A percentile compares a stretch with the other conserved stretches of the same genome.
phyloP scores from a whole-genome alignment of 2,113 vertebrate species.

The Tachysurus vachellii region DNA sequence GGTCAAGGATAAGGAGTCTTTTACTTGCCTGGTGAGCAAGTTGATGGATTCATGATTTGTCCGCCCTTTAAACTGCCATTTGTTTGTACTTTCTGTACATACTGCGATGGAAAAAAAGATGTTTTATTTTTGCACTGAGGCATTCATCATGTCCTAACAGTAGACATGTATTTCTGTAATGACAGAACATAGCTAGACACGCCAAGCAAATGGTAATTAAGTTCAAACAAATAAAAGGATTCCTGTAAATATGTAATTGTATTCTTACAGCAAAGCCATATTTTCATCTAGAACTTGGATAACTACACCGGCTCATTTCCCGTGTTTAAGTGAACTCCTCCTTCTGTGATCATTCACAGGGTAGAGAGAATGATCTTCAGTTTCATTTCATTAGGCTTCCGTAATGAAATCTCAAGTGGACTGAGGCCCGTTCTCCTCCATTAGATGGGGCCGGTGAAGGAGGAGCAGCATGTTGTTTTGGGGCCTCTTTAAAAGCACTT shows the following conservation, averaged over 20 bases:
- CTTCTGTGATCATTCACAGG: slow-evolving; percentile 20
- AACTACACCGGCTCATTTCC: not conserved
- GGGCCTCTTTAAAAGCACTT: slow-evolving; percentile 38
- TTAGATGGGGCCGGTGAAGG: slow-evolving; percentile 22
- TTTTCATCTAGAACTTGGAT: not conserved
- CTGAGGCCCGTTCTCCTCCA: slow-evolving; percentile 31
- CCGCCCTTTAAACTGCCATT: not conserved
- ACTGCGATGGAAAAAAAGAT: not conserved
- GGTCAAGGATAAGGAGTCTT: not conserved
- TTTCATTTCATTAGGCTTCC: slow-evolving; percentile 44
- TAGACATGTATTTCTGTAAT: not conserved
- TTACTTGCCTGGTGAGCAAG: not conserved
- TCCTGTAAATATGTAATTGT: not conserved
- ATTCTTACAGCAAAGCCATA: not conserved
- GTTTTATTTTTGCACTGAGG: not conserved
- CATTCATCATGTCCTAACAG: not conserved
- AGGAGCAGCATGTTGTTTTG: slow-evolving; percentile 39
- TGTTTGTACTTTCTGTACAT: not conserved
- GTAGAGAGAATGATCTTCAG: slow-evolving; percentile 4
- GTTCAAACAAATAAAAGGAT: not conserved
- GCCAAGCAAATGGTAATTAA: not conserved
- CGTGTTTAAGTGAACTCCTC: not conserved
- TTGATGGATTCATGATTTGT: not conserved
- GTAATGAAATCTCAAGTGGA: slow-evolving; percentile 39
- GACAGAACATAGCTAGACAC: not conserved